A percentile compares a stretch with the other conserved stretches of the same genome.
These are phyloP conservation scores for Corythornis vintsioides DNA, from an alignment of 2,113 vertebrate species.

Conservation along the genomic window DNA sequence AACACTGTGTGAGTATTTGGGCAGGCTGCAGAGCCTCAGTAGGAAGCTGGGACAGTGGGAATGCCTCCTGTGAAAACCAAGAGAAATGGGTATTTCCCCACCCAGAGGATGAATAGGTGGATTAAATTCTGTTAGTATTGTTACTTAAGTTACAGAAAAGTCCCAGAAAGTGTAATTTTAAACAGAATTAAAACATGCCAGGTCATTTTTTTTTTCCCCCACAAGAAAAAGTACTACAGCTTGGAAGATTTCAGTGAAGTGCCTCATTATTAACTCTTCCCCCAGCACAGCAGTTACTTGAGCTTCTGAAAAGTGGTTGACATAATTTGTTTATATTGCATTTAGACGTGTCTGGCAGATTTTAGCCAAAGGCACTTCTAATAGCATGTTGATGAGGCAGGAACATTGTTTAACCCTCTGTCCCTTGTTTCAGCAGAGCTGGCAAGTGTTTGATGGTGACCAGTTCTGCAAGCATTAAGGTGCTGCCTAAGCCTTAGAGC, in stretches of 20 bases:
- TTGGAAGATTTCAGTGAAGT: not conserved
- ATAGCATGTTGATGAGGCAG: not conserved
- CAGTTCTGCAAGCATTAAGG: not conserved
- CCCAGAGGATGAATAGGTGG: not conserved
- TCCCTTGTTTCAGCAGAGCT: not conserved
- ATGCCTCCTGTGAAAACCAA: not conserved
- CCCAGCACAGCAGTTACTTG: not conserved
- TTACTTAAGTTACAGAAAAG: not conserved
- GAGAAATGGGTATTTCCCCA: not conserved
- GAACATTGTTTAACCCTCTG: not conserved
- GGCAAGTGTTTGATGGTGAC: not conserved
- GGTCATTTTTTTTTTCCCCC: not conserved
- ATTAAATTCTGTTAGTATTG: not conserved
- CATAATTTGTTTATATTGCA: not conserved
- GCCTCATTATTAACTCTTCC: not conserved
- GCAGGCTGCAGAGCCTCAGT: not conserved
- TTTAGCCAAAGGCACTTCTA: not conserved
- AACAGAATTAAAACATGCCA: not conserved
- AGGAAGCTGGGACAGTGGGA: not conserved
- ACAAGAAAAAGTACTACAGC: not conserved
- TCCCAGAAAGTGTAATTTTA: not conserved
- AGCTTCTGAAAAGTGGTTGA: not conserved
- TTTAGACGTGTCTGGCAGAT: not conserved
- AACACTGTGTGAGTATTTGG: not conserved
- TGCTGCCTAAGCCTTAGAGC: not conserved